Conservation (phyloP, 1,140 invertebrate genomes). For the Spodoptera litura region DNA sequence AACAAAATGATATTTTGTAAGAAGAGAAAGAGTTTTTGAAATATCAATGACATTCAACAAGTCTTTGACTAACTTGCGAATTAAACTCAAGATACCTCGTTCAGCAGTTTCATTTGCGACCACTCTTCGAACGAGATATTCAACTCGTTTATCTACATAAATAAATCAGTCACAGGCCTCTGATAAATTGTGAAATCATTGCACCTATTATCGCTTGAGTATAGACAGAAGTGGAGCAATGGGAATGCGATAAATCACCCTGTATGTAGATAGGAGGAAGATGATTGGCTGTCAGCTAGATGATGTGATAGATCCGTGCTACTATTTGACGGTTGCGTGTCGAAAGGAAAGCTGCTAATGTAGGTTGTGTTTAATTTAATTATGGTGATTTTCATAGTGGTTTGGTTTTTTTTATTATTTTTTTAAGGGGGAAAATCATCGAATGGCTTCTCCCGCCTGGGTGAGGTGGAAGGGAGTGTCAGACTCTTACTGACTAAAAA, state of each 20-base stretch:
- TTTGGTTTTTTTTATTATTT: too few relatives aligned
- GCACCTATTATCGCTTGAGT: conserved; percentile 18
- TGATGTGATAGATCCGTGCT: conserved; percentile 22
- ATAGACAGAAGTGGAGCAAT: conserved; percentile 29
- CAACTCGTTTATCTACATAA: conserved; percentile 20
- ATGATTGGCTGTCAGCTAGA: conserved; percentile 19
- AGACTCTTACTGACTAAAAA: too few relatives aligned
- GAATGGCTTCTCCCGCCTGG: too few relatives aligned
- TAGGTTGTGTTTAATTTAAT: not conserved
- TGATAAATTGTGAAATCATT: conserved; percentile 38
- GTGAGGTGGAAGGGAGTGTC: too few relatives aligned
- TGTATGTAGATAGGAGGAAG: not conserved
- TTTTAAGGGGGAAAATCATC: too few relatives aligned
- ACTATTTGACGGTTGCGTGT: not conserved
- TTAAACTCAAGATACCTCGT: too few relatives aligned
- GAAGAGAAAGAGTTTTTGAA: too few relatives aligned
- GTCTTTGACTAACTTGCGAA: too few relatives aligned
- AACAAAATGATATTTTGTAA: too few relatives aligned
- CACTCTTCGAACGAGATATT: not conserved
- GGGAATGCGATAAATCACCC: conserved; percentile 7
- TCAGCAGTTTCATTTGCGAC: too few relatives aligned
- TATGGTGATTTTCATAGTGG: not conserved
- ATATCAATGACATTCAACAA: too few relatives aligned
- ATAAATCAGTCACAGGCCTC: conserved; percentile 22
- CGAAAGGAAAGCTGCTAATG: conserved; percentile 5